These are phyloP conservation scores for Oryzaephilus surinamensis DNA, from an alignment of 1,140 invertebrate genomes.

Conservation along the genomic window DNA sequence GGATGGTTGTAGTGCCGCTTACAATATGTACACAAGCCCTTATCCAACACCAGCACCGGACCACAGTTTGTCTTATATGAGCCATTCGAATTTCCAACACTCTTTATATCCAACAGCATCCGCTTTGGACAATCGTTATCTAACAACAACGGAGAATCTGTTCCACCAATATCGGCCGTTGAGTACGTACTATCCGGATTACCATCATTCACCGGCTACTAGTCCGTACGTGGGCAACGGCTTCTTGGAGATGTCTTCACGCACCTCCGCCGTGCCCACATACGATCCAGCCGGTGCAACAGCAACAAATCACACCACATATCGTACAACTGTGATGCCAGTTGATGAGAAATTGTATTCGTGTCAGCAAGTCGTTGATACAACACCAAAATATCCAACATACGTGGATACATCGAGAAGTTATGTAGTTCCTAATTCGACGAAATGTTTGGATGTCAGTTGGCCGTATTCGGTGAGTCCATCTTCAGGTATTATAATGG, in stretches of 20 bases:
- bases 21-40: slow-evolving; percentile 72
- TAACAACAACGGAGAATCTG: slow-evolving; percentile 67
- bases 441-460: slow-evolving; percentile 34
- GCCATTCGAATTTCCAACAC: slow-evolving; percentile 63
- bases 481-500: slow-evolving; percentile 40
- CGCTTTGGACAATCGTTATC: slow-evolving; percentile 61
- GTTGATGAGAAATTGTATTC: slow-evolving; percentile 52
- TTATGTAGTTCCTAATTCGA: slow-evolving; percentile 42
- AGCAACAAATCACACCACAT: slow-evolving; percentile 41
- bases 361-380: slow-evolving; percentile 45
- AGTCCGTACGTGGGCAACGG: slow-evolving; percentile 64
- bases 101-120: slow-evolving; percentile 54
- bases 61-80: slow-evolving; percentile 57
- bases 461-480: slow-evolving; percentile 40
- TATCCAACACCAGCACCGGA: slow-evolving; percentile 58
- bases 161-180: slow-evolving; percentile 77
- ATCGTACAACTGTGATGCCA: slow-evolving; percentile 35
- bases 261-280: slow-evolving; percentile 38
- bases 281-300: slow-evolving; percentile 43
- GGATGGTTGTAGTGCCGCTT: slow-evolving; percentile 56
- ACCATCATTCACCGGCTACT: slow-evolving; percentile 50
- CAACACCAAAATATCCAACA: slow-evolving; percentile 35
- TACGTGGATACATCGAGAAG: slow-evolving; percentile 41
- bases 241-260: slow-evolving; percentile 57
- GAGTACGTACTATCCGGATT: slow-evolving; percentile 66